Conservation (phyloP, 2,888 invertebrate genomes). For the Drosophila incognita region DNA sequence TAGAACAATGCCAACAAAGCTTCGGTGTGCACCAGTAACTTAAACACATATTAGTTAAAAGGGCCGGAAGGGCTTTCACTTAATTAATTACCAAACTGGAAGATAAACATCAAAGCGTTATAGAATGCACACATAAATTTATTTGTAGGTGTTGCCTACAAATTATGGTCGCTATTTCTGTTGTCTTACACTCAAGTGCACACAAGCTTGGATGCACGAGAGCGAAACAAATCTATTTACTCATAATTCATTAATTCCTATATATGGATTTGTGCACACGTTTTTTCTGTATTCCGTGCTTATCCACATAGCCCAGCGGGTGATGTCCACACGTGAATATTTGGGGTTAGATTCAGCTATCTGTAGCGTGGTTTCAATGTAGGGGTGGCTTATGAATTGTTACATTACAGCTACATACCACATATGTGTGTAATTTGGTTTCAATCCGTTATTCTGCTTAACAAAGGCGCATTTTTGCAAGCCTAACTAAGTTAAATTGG, state of each 20-base stretch:
- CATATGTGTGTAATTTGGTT: not conserved
- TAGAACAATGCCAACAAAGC: constrained; percentile 3
- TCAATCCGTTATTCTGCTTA: not conserved
- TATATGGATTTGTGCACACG: constrained; percentile 61
- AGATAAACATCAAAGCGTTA: constrained; percentile 80
- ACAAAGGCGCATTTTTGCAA: not conserved
- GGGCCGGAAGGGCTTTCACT: constrained; percentile 64
- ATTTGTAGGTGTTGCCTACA: constrained; percentile 25
- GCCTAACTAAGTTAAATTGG: not conserved
- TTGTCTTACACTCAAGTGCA: constrained; percentile 67
- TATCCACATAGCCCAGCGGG: constrained; percentile 38
- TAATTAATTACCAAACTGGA: constrained; percentile 76
- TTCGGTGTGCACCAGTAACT: constrained; percentile 39
- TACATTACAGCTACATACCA: not conserved
- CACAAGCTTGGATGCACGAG: constrained; percentile 62
- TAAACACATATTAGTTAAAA: constrained; percentile 57
- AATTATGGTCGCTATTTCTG: constrained; percentile 59
- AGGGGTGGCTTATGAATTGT: constrained; percentile 11
- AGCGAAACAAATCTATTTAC: constrained; percentile 80
- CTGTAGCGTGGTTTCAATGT: not conserved
- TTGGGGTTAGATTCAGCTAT: constrained; percentile 4
- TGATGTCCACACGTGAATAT: constrained; percentile 31
- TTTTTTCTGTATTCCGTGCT: constrained; percentile 35
- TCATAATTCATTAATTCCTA: constrained; percentile 82
- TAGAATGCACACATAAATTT: constrained; percentile 51